Conservation (phyloP, 2,888 invertebrate genomes). For the Drosophila sordidula region DNA sequence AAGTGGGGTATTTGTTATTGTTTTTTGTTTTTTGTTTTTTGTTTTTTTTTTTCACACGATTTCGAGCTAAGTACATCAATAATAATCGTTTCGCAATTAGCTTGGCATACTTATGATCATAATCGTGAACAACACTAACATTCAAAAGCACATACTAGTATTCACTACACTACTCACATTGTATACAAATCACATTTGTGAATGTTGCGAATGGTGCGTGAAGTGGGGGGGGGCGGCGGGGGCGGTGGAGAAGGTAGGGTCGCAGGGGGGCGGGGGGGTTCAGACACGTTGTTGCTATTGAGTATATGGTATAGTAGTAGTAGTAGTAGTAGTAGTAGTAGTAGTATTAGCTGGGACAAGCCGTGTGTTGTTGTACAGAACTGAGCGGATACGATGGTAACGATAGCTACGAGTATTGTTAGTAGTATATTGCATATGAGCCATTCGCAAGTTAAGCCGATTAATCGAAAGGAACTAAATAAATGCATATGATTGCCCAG, state of each 20-base stretch:
- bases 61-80: slow-evolving; percentile 5
- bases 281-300: slow-evolving; percentile 30
- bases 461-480: slow-evolving; percentile 36
- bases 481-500: neutral
- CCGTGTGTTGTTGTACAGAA: slow-evolving; percentile 33
- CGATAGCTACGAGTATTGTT: slow-evolving; percentile 40
- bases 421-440: slow-evolving; percentile 56
- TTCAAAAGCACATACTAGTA: slow-evolving; percentile 38
- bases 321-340: slow-evolving; percentile 13
- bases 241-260: neutral
- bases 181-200: slow-evolving; percentile 47
- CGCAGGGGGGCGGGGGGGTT: slow-evolving; percentile 1
- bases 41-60: slow-evolving; percentile 5
- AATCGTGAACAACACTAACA: slow-evolving; percentile 37
- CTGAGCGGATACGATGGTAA: slow-evolving; percentile 20
- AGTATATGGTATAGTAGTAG: slow-evolving; percentile 22
- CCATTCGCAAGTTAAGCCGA: slow-evolving; percentile 76
- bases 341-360: slow-evolving; percentile 28
- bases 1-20: slow-evolving; percentile 7
- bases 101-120: slow-evolving; percentile 10
- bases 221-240: neutral
- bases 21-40: neutral
- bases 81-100: slow-evolving; percentile 1
- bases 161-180: slow-evolving; percentile 33
- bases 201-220: slow-evolving; percentile 48